These are phyloP conservation scores for Nephrotoma guestfalica DNA, from an alignment of 2,888 invertebrate genomes.

Conservation along the genomic window DNA sequence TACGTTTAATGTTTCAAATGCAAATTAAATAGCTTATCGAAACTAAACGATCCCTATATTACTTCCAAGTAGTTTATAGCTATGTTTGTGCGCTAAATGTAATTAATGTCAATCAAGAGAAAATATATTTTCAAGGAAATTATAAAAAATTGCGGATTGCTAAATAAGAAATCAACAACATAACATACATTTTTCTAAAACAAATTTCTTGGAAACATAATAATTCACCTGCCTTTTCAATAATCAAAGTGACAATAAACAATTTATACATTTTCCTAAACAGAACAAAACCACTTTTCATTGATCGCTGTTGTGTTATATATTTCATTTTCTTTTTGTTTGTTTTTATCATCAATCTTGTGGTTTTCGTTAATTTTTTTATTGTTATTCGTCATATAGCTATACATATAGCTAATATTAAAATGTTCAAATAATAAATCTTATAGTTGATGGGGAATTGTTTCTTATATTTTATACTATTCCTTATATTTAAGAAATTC, in stretches of 20 bases:
- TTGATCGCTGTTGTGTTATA: background rate
- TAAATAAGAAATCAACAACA: background rate
- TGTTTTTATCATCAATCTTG: background rate
- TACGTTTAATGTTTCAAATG: no score
- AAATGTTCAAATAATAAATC: background rate
- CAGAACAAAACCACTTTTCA: background rate
- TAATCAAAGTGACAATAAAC: background rate
- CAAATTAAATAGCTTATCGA: no score
- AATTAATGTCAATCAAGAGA: background rate
- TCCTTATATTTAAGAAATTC: background rate
- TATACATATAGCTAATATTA: background rate
- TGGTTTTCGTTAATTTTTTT: background rate
- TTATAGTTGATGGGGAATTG: background rate
- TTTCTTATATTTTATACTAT: background rate
- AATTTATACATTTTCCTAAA: background rate
- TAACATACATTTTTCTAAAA: background rate
- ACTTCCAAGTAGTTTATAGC: background rate
- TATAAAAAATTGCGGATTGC: background rate
- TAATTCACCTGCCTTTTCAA: background rate
- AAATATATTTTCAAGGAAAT: background rate
- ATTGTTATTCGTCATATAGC: background rate
- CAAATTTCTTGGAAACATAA: background rate
- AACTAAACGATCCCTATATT: background rate
- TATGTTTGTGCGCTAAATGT: background rate
- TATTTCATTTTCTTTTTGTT: background rate